Percentiles rank a stretch among this genome's conserved stretches.
Evolutionary conservation across 2,113 vertebrate genomes (phyloP).

Genomic region (Tamias sibiricus): DNA sequence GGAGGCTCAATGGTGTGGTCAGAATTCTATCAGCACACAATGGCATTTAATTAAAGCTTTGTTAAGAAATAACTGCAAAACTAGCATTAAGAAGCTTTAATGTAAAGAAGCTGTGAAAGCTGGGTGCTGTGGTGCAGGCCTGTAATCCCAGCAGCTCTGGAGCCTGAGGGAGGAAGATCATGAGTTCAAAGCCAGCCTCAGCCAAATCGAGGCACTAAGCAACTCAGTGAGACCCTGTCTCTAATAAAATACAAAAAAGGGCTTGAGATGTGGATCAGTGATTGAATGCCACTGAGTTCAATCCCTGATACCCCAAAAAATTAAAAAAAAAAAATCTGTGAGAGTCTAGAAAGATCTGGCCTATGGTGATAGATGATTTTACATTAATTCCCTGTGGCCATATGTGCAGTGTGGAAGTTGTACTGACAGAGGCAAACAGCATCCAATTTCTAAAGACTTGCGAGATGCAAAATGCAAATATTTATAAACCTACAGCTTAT

Average conservation of each 20-base stretch:
- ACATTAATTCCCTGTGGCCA: neutral
- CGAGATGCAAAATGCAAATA: neutral
- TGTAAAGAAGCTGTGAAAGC: neutral
- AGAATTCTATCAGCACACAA: neutral
- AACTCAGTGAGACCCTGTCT: too few relatives aligned
- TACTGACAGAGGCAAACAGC: neutral
- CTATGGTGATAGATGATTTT: neutral
- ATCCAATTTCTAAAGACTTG: slow-evolving; percentile 12
- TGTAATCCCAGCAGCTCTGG: too few relatives aligned
- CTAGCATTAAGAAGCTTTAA: neutral
- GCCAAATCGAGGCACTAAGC: too few relatives aligned
- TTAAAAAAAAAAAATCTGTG: too few relatives aligned
- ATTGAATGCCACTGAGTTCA: too few relatives aligned
- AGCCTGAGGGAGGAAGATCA: too few relatives aligned
- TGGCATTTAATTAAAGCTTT: neutral
- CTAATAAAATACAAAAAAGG: too few relatives aligned
- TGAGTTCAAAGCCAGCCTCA: too few relatives aligned
- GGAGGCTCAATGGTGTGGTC: neutral
- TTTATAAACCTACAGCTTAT: neutral
- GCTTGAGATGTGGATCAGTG: too few relatives aligned
- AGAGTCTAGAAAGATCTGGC: neutral
- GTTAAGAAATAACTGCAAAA: neutral
- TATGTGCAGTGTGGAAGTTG: neutral
- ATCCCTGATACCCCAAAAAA: too few relatives aligned
- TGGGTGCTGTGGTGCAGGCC: too few relatives aligned